A percentile compares a stretch with the other conserved stretches of the same genome.
Evolutionary conservation across 2,797 vertebrate genomes (phyloP).

Genomic region (Otus scops): DNA sequence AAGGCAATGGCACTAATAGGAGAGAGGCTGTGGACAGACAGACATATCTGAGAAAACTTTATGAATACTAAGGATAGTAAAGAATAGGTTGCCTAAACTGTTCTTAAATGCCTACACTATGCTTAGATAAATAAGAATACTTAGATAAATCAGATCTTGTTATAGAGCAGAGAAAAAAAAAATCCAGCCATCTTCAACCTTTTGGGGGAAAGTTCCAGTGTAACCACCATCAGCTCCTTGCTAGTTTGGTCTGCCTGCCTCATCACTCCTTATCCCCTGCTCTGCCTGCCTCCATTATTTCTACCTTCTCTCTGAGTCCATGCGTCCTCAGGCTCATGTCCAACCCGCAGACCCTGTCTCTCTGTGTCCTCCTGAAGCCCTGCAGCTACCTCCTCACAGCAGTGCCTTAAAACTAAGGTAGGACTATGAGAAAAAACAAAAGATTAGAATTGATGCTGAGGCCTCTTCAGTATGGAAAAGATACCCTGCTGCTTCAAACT

Average conservation of each 20-base stretch:
- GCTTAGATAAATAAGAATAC: background rate
- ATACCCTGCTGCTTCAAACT: background rate
- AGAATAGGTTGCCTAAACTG: background rate
- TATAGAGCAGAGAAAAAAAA: background rate
- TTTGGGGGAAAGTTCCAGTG: background rate
- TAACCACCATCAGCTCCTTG: background rate
- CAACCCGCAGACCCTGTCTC: background rate
- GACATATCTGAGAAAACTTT: background rate
- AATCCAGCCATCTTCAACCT: accelerated
- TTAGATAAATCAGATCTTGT: background rate
- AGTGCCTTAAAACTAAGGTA: background rate
- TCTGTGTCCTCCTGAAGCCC: background rate
- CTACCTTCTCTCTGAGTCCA: background rate
- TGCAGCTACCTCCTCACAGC: background rate
- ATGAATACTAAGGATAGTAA: background rate
- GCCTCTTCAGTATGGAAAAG: background rate
- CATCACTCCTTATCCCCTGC: background rate
- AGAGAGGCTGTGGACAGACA: background rate
- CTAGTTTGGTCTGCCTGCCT: background rate
- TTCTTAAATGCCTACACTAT: background rate
- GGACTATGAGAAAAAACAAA: background rate
- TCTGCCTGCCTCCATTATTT: background rate
- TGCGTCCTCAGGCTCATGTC: background rate
- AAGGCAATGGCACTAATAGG: background rate
- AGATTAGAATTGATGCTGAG: background rate